phyloP scores from a whole-genome alignment of 30 jellyfish, hydroid and myxozoan species.

The Catostylus mosaicus region DNA sequence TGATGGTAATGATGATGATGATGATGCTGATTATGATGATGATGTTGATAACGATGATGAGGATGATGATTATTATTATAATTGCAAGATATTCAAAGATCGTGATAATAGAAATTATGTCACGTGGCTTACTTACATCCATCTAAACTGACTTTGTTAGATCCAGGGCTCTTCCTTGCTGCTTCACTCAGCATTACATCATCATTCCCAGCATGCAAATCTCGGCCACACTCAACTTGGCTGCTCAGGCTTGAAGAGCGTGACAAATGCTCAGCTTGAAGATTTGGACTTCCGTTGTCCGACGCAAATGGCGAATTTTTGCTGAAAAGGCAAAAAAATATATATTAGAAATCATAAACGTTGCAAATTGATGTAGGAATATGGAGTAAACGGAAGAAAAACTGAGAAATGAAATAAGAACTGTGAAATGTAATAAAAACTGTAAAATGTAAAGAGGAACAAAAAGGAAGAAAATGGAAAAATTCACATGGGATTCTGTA shows the following conservation, averaged over 20 bases:
- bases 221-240: constrained; percentile 47
- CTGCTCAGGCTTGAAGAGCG: constrained; percentile 60
- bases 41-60: no score
- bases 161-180: constrained; percentile 31
- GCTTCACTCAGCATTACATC: constrained; percentile 26
- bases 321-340: constrained; percentile 11
- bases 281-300: constrained; percentile 58
- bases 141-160: constrained; percentile 20
- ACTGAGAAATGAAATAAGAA: no score
- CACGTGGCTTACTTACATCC: constrained; percentile 27
- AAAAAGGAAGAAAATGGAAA: no score
- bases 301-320: constrained; percentile 46
- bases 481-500: no score
- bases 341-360: no score
- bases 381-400: no score
- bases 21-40: no score
- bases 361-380: no score
- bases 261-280: constrained; percentile 38
- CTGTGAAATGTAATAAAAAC: no score
- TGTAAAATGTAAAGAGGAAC: no score
- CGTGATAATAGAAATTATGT: background rate
- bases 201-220: constrained; percentile 14
- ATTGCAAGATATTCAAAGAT: background rate
- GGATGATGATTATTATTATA: no score
- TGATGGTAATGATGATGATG: no score